Evolutionary conservation across 2,888 invertebrate genomes (phyloP), one percentile per base, ranked within the genome.

Genomic region (Caenorhabditis sinica): DNA sequence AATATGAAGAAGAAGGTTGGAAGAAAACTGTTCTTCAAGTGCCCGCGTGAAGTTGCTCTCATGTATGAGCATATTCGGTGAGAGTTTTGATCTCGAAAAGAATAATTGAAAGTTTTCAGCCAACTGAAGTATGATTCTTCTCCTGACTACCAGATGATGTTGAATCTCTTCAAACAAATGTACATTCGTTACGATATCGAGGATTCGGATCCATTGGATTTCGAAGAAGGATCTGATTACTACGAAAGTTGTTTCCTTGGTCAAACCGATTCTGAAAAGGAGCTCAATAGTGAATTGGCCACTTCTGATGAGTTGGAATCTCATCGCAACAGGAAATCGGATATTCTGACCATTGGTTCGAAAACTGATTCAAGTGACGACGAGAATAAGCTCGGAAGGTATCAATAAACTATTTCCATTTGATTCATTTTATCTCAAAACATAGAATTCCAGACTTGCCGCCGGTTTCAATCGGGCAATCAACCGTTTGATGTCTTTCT

Each of bases 31-130:
- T 77, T 88, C 65, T 61, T 74, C 53, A 71, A 71, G 20, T 88
- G 88, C 74, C 88, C 89, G 0, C 65, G 79, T 17, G 86, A 87
- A 56, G 69, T 89, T 23, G 60, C 53, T 11, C 45, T 66, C 13
- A 83, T 88, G 13, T 83, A 85, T 66, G 87, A 88, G 30, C 88
- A 89, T 65, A 83, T 89, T 43, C 61, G 76, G 66, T 72, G 3
- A 17, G 69, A 61, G 15, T 8, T 2, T 53, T 28, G 33, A 13
- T 15, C 30, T 36, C 13, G 20, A 11, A 51, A 53, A n/a, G 0
- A 15, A n/a, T 28, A 23, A 13, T 28, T n/a, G 8, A 51, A 5
- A 15, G 25, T 40, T 79, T 79, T 17, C 60, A 83, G 83, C 3
- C 56, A 51, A 51, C 75, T 85, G 20, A 73, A 85, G 36, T 84